A percentile compares a stretch with the other conserved stretches of the same genome.
These are phyloP conservation scores for Nasonia longicornis DNA, from an alignment of 1,140 invertebrate species.

Conservation along the genomic window DNA sequence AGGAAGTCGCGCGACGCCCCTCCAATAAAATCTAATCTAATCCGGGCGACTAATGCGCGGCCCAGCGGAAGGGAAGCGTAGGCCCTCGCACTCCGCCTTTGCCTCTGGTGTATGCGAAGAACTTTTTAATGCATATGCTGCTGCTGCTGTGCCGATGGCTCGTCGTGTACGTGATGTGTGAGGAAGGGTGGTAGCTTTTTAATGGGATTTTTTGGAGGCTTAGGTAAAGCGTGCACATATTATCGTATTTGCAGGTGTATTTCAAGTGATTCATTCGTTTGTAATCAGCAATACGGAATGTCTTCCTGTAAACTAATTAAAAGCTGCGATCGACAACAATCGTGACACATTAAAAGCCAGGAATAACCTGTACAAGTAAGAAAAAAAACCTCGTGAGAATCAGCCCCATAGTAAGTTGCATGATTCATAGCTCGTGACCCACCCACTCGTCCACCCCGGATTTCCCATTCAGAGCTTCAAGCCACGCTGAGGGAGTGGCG, in stretches of 20 bases:
- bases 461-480: slow-evolving; percentile 39
- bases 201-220: neutral
- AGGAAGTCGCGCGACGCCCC: slow-evolving; percentile 44
- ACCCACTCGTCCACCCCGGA: slow-evolving; percentile 4
- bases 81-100: neutral
- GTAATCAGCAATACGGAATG: too few species aligned
- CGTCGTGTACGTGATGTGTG: neutral
- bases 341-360: neutral
- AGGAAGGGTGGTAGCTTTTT: neutral
- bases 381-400: neutral
- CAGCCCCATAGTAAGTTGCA: neutral
- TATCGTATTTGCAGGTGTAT: neutral
- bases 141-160: neutral
- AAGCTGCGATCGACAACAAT: too few species aligned
- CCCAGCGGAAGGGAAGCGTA: slow-evolving; percentile 10
- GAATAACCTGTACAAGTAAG: neutral
- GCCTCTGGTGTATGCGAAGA: neutral
- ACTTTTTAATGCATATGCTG: neutral
- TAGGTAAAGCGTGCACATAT: too few species aligned
- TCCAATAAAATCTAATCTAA: slow-evolving; percentile 59
- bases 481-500: slow-evolving; percentile 16
- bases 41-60: slow-evolving; percentile 47
- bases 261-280: too few species aligned
- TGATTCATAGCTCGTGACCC: slow-evolving; percentile 12
- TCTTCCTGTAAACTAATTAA: too few species aligned